Percentiles rank a stretch among this genome's conserved stretches.
Evolutionary conservation across 2,888 invertebrate genomes (phyloP).

Genomic region (Leucoma salicis): DNA sequence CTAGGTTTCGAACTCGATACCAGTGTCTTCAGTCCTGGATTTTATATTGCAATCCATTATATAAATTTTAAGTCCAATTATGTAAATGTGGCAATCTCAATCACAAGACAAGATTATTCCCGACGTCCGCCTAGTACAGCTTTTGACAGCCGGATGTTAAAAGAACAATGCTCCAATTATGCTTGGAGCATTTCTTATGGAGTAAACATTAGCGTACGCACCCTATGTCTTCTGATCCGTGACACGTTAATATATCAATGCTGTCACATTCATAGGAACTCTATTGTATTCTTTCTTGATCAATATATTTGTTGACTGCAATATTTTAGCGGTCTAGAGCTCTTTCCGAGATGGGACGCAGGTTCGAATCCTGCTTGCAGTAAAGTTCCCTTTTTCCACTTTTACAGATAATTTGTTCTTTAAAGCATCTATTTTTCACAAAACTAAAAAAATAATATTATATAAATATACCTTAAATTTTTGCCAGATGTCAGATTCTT

Average conservation of each 20-base stretch:
- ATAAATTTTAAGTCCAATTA: background rate
- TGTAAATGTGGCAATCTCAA: background rate
- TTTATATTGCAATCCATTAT: too few species aligned
- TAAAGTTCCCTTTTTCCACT: too few species aligned
- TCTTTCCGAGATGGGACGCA: too few species aligned
- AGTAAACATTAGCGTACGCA: slow-evolving; percentile 14
- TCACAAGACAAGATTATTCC: slow-evolving; percentile 4
- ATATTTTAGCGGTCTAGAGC: too few species aligned
- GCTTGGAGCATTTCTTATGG: slow-evolving; percentile 30
- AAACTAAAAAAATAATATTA: too few species aligned
- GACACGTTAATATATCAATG: slow-evolving; percentile 32
- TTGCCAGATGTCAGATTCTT: slow-evolving; percentile 74
- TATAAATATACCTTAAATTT: slow-evolving; percentile 8
- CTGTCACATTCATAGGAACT: slow-evolving; percentile 36
- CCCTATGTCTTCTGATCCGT: slow-evolving; percentile 28
- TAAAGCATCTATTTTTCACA: too few species aligned
- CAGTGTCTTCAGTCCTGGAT: too few species aligned
- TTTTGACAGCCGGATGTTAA: slow-evolving; percentile 38
- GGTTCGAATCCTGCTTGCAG: too few species aligned
- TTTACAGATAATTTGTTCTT: too few species aligned
- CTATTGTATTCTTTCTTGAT: slow-evolving; percentile 44
- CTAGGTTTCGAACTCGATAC: too few species aligned
- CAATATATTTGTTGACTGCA: too few species aligned
- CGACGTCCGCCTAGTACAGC: slow-evolving; percentile 16
- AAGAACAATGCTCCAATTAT: slow-evolving; percentile 43